Base-by-base conservation (phyloP, 2,888 invertebrate genomes). In the Dilophus febrilis region DNA sequence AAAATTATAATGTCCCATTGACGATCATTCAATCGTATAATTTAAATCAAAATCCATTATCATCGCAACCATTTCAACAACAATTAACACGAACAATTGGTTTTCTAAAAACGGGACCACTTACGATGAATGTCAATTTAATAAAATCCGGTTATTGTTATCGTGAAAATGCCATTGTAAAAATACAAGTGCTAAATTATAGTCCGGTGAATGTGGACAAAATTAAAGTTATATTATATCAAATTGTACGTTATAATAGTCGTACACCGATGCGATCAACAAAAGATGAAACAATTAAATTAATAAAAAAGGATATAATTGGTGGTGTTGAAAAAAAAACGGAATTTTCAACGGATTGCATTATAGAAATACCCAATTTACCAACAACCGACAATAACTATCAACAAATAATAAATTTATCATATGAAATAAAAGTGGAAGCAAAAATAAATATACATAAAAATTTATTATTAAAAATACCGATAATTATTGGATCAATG, bases 321-420 rank as follows among this genome's bases (percentile, higher is more conserved):
- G 58, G 61, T 1, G 61, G 61, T 2, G 59, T 61, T 36, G 52
- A 55, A 14, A 61, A 61, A 45, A 61, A 60, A 47, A 56, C 55
- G 14, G 59, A 59, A 40, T 54, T 61, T 17, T 54, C 55, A 19
- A 62, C 60, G 46, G 61, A 62, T 30, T 59, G 62, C 38, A 59
- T 59, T 40, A 47, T 61, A 30, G 50, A 56, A 2, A 50, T 61
- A 44, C 62, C 61, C 16, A 50, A 52, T 5, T 53, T 55, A 6
- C 61, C 57, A 38, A 61, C 61, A 3, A 49, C 54, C 4, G 59
- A 59, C 40, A 50, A 48, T n/a, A 27, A 16, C 2, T 22, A 35
- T 2, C 57, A 58, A 22, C 52, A 50, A 4, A 55, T 60, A 11
- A 58, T 61, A 27, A 51, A 53, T 18, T 54, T 62, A 41, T 42